Evolutionary conservation across 1,140 invertebrate genomes (phyloP), one percentile per base, ranked within the genome.

Genomic region (Babylonia areolata): DNA sequence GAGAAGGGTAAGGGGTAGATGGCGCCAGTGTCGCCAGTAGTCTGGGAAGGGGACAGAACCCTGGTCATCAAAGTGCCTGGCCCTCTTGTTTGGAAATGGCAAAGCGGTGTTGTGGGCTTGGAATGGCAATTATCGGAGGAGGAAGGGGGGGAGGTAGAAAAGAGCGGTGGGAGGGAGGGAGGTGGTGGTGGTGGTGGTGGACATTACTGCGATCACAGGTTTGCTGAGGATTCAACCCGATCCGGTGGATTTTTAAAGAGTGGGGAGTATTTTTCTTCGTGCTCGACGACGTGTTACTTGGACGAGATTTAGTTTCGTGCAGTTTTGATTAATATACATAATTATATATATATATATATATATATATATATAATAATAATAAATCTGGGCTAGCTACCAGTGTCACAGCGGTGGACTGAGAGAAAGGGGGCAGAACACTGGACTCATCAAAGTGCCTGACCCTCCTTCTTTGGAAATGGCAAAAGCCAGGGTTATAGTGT

Each of bases 71-170:
- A 81, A 81, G 80, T 81, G 51, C 11, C 17, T n/a, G 33, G 46
- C 28, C 12, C 80, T 64, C 80, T 81, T 81, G 80, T 81, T 58
- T 51, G 54, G 80, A 35, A 81, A 81, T 81, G 80, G 80, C 80
- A 81, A 81, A 81, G 46, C 54, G 5, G 46, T 81, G 80, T 81
- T 51, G 46, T 31, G 37, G 17, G n/a, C 42, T 46, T 20, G 39
- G 11, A 35, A 31, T 46, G 33, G n/a, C n/a, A n/a, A n/a, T 81
- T 58, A 81, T 81, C 64, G 54, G 80, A 81, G 64, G 80, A 81
- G 80, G 80, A 81, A 81, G 33, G 37, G 80, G n/a, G n/a, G n/a
- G n/a, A n/a, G n/a, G n/a, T n/a, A n/a, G n/a, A n/a, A n/a, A n/a
- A n/a, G n/a, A n/a, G n/a, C n/a, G n/a, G n/a, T n/a, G n/a, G n/a